A percentile compares a stretch with the other conserved stretches of the same genome.
Conservation (phyloP, 1,140 invertebrate species). For the Trichonephila clavata region DNA sequence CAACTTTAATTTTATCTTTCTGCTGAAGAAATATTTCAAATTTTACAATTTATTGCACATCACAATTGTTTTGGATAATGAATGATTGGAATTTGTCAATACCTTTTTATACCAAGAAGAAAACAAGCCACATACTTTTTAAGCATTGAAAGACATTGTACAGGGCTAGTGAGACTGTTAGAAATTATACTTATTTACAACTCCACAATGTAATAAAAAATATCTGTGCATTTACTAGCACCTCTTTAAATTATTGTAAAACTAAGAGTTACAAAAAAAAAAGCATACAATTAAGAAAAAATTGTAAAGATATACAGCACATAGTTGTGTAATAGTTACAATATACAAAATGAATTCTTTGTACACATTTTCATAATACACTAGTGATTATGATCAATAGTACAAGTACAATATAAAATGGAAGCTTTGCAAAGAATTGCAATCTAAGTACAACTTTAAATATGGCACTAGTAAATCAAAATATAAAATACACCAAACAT, state of each 20-base stretch:
- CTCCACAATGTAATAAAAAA: neutral
- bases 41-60: too few relatives aligned
- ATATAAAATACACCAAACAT: neutral
- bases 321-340: neutral
- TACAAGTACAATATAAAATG: neutral
- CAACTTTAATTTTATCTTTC: too few relatives aligned
- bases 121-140: neutral
- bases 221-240: constrained; percentile 3
- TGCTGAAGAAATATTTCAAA: too few relatives aligned
- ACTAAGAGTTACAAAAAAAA: neutral
- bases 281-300: neutral
- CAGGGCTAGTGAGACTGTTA: constrained; percentile 4
- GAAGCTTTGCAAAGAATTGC: neutral
- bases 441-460: neutral
- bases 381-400: neutral
- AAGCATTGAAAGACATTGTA: neutral
- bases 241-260: constrained; percentile 26
- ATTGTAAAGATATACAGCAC: neutral
- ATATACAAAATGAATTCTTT: too few relatives aligned
- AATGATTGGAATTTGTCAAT: too few relatives aligned
- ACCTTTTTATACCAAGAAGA: too few relatives aligned
- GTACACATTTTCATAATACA: neutral
- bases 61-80: too few relatives aligned
- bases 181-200: neutral
- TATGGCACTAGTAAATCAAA: neutral